Evolutionary conservation across 2,113 vertebrate genomes (phyloP).

Genomic region (Pachypanchax playfairii): DNA sequence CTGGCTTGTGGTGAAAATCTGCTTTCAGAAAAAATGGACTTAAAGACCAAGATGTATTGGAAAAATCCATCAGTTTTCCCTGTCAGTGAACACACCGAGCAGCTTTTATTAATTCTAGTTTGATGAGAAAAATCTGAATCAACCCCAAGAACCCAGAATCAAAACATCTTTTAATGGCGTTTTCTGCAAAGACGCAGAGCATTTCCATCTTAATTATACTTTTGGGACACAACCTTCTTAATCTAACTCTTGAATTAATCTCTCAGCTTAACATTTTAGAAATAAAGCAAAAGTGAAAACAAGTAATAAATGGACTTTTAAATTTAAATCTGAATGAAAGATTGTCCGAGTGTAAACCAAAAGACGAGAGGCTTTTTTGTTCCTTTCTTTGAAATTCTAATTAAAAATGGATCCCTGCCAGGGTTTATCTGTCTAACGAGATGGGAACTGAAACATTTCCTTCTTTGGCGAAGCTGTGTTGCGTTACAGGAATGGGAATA

Average conservation of each 20-base stretch:
- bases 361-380: slow-evolving; percentile 25
- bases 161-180: slow-evolving; percentile 33
- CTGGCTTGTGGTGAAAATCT: too few relatives aligned
- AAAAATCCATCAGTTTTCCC: too few relatives aligned
- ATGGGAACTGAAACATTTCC: slow-evolving; percentile 20
- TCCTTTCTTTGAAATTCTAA: slow-evolving; percentile 27
- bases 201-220: slow-evolving; percentile 15
- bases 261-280: slow-evolving; percentile 1
- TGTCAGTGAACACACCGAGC: too few relatives aligned
- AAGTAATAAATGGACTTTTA: slow-evolving; percentile 59
- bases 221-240: neutral
- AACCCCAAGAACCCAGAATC: too few relatives aligned
- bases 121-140: too few relatives aligned
- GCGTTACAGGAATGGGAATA: slow-evolving; percentile 39
- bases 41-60: too few relatives aligned
- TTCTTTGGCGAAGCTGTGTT: slow-evolving; percentile 13
- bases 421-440: slow-evolving; percentile 38
- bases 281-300: slow-evolving; percentile 42
- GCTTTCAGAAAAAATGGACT: too few relatives aligned
- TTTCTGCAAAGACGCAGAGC: slow-evolving; percentile 46
- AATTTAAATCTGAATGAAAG: slow-evolving; percentile 35
- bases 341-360: slow-evolving; percentile 22
- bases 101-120: too few relatives aligned
- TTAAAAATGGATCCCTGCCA: slow-evolving; percentile 16
- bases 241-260: neutral